Percentiles rank a stretch among this genome's conserved stretches.
Conservation (phyloP, 2,113 vertebrate species). For the Mustelus asterias region DNA sequence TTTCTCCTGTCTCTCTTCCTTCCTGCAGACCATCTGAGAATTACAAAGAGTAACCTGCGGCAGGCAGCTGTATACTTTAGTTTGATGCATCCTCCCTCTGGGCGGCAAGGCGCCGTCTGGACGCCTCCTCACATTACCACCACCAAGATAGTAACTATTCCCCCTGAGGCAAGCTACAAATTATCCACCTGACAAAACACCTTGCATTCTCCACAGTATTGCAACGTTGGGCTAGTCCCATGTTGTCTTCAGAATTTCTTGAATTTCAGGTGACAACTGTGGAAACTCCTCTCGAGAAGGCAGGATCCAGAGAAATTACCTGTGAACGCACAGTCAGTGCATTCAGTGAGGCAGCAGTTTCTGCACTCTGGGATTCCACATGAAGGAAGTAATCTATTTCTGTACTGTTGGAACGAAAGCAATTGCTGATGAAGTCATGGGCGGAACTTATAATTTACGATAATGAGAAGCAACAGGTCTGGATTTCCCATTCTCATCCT, state of each 20-base stretch:
- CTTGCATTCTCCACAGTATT: background rate
- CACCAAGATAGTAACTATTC: too few species aligned
- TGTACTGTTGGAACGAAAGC: background rate
- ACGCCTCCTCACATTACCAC: too few species aligned
- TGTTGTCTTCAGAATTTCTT: background rate
- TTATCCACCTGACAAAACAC: background rate
- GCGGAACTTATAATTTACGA: background rate
- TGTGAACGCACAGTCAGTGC: background rate
- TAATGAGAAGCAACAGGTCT: background rate
- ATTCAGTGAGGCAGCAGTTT: background rate
- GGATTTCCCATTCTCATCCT: background rate
- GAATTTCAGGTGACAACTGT: background rate
- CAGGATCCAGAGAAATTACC: background rate
- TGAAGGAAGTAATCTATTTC: background rate
- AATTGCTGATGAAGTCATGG: background rate
- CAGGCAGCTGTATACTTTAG: too few species aligned
- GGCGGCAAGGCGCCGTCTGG: too few species aligned
- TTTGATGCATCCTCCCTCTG: too few species aligned
- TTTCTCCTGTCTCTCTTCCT: background rate
- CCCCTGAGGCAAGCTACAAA: too few species aligned
- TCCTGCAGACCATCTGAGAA: too few species aligned
- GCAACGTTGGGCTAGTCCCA: background rate
- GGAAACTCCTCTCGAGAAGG: background rate
- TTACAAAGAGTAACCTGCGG: too few species aligned
- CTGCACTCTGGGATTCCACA: background rate